Conservation (phyloP, 2,888 invertebrate species). For the Hybos culiciformis region DNA sequence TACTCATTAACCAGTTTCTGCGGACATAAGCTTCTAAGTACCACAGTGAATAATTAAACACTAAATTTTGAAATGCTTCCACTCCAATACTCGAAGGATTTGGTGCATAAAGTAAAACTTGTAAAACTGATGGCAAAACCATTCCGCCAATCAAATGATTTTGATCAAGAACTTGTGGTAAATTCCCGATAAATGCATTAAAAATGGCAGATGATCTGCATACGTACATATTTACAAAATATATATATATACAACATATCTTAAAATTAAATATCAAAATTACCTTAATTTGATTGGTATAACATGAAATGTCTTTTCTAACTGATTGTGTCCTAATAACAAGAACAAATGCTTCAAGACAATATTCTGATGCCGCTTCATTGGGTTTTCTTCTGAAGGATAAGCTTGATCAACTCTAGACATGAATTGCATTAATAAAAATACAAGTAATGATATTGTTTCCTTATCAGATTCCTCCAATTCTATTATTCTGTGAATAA, state of each 20-base stretch:
- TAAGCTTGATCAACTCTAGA: conserved; percentile 69
- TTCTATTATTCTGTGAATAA: conserved; percentile 80
- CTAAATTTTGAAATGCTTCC: conserved; percentile 45
- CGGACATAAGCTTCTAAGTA: conserved; percentile 75
- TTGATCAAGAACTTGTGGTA: conserved; percentile 89
- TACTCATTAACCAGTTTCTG: conserved; percentile 83
- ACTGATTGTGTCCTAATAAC: conserved; percentile 82
- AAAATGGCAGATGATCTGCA: conserved; percentile 81
- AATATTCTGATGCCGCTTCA: conserved; percentile 66
- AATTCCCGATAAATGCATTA: conserved; percentile 85
- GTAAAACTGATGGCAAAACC: conserved; percentile 72
- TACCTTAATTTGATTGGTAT: conserved; percentile 74
- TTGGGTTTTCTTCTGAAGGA: conserved; percentile 73
- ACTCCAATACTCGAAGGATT: conserved; percentile 50
- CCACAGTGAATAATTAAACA: conserved; percentile 66
- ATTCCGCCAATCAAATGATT: conserved; percentile 88
- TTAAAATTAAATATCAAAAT: conserved; percentile 4
- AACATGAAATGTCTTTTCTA: conserved; percentile 83
- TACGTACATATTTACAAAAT: conserved; percentile 4
- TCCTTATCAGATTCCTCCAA: conserved; percentile 90
- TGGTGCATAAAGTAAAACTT: conserved; percentile 68
- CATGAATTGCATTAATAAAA: conserved; percentile 93
- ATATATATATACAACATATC: not conserved
- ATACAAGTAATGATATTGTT: conserved; percentile 85
- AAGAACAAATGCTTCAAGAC: conserved; percentile 85